These are phyloP conservation scores for Aeoliscus strigatus DNA, from an alignment of 2,797 vertebrate species.

Conservation along the genomic window DNA sequence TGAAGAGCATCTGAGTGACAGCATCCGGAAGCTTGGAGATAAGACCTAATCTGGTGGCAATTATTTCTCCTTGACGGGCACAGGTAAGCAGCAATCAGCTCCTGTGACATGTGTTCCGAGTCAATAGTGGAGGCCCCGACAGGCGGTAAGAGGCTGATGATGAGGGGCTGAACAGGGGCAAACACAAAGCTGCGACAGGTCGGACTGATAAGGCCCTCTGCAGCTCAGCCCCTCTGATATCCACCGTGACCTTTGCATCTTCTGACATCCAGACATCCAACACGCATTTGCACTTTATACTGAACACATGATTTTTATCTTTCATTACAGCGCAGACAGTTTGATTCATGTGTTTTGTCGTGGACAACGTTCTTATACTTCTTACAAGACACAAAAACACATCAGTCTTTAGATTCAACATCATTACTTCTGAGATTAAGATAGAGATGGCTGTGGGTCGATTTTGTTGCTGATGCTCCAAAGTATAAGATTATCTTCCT, in stretches of 20 bases:
- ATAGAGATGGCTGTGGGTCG: no score
- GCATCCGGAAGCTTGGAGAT: constrained; percentile 64
- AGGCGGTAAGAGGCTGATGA: constrained; percentile 53
- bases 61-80: constrained; percentile 69
- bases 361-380: no score
- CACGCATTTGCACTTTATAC: constrained; percentile 8
- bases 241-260: constrained; percentile 49
- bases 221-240: constrained; percentile 28
- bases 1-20: constrained; percentile 68
- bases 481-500: no score
- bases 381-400: no score
- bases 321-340: neutral
- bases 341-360: no score
- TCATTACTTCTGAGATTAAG: no score
- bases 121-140: constrained; percentile 53
- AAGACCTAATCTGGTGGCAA: constrained; percentile 72
- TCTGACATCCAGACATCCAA: constrained; percentile 10
- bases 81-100: constrained; percentile 68
- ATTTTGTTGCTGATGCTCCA: no score
- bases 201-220: constrained; percentile 41
- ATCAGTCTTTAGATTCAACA: no score
- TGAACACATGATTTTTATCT: neutral
- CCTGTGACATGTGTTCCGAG: constrained; percentile 61
- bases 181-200: constrained; percentile 38
- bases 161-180: constrained; percentile 46